phyloP scores from a whole-genome alignment of 2,888 invertebrate species.

The Phengaris arion region DNA sequence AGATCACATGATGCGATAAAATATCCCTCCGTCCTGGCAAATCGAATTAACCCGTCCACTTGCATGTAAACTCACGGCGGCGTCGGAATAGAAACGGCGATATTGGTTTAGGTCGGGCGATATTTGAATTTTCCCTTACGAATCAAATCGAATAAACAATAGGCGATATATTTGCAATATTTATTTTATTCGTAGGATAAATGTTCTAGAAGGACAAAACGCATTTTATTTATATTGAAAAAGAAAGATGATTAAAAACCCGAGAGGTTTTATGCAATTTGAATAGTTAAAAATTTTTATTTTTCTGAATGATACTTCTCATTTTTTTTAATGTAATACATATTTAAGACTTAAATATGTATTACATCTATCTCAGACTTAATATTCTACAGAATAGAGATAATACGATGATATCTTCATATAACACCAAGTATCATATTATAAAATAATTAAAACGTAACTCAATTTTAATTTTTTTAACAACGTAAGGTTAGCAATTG shows the following conservation, averaged over 20 bases:
- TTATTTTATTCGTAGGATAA: conserved; percentile 29
- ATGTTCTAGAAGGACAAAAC: conserved; percentile 7
- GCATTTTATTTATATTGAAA: background rate
- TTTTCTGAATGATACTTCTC: no score
- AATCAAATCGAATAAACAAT: conserved; percentile 42
- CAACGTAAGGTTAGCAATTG: conserved; percentile 70
- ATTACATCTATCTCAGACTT: no score
- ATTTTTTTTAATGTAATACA: no score
- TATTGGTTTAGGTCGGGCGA: conserved; percentile 63
- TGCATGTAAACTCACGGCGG: conserved; percentile 69
- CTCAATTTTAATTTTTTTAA: conserved; percentile 41
- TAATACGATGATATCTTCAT: no score
- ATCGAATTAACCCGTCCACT: conserved; percentile 79
- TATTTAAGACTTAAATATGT: no score
- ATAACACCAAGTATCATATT: background rate
- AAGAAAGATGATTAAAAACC: background rate
- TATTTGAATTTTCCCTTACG: conserved; percentile 59
- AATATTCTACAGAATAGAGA: no score
- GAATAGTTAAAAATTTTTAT: no score
- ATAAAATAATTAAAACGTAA: background rate
- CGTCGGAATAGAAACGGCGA: conserved; percentile 65
- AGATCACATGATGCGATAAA: conserved; percentile 79
- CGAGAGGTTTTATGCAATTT: no score
- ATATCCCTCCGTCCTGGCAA: conserved; percentile 74
- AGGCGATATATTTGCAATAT: conserved; percentile 37